Percentiles rank a stretch among this genome's conserved stretches.
Conservation (phyloP, 2,888 invertebrate species). For the Clepsis dumicolana region DNA sequence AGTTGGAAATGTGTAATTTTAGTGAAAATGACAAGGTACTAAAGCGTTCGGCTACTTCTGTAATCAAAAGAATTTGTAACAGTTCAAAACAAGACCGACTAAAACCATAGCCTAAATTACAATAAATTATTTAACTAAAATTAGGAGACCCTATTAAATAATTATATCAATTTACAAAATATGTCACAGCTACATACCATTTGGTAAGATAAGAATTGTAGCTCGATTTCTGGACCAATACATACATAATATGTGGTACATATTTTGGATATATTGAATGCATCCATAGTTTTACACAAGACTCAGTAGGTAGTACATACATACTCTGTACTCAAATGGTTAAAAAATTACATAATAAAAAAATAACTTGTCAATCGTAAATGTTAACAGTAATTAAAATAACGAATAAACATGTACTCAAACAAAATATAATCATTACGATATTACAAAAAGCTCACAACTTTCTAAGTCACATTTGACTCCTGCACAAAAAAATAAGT, state of each 20-base stretch:
- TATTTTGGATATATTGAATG: too few species aligned
- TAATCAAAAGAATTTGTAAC: background rate
- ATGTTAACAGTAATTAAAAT: background rate
- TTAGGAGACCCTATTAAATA: conserved; percentile 49
- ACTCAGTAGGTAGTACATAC: too few species aligned
- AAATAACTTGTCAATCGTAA: background rate
- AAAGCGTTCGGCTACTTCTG: too few species aligned
- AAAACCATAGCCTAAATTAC: conserved; percentile 42
- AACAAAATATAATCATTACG: background rate
- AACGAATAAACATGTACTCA: conserved; percentile 19
- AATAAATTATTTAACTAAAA: conserved; percentile 46
- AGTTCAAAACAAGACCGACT: conserved; percentile 1
- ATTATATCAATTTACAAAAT: conserved; percentile 16
- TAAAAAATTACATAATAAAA: background rate
- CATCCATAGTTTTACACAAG: too few species aligned
- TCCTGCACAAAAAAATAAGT: conserved; percentile 18
- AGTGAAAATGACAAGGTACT: too few species aligned
- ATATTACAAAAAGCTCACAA: too few species aligned
- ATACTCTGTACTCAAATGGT: too few species aligned
- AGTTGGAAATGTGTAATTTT: too few species aligned
- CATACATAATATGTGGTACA: too few species aligned
- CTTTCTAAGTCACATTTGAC: background rate
- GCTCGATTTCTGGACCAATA: background rate
- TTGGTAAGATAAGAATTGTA: background rate
- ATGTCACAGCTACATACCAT: background rate